Conservation (phyloP, 2,797 vertebrate species). For the Cercopithecus hamlyni region DNA sequence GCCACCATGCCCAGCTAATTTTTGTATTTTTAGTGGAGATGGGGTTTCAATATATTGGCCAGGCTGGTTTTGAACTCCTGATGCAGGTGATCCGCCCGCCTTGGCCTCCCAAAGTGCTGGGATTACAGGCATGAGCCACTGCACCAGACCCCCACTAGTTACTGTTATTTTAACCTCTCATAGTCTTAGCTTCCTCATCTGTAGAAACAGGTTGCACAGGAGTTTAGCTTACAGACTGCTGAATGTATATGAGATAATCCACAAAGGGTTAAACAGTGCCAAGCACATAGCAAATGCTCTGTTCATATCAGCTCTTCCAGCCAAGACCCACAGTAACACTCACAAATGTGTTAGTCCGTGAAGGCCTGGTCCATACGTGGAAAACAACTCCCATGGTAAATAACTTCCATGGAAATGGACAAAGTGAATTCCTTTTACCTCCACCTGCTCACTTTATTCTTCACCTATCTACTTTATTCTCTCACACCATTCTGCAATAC, state of each 20-base stretch:
- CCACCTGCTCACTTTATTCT: background rate
- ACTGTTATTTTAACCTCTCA: background rate
- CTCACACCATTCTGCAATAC: background rate
- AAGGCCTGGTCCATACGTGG: background rate
- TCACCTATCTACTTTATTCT: background rate
- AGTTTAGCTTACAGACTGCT: background rate
- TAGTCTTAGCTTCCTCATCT: background rate
- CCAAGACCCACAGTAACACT: background rate
- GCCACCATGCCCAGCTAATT: background rate
- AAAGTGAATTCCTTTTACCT: background rate
- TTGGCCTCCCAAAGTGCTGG: background rate
- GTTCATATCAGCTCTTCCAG: background rate
- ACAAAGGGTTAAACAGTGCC: background rate
- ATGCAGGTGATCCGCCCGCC: rapidly evolving
- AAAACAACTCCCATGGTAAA: background rate
- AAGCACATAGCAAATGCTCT: background rate
- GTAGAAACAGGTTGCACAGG: background rate
- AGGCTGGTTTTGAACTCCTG: background rate
- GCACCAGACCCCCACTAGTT: background rate
- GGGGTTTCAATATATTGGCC: background rate
- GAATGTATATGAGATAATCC: background rate
- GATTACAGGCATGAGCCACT: background rate
- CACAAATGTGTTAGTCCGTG: too few species aligned
- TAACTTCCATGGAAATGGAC: background rate
- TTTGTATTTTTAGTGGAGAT: background rate